Evolutionary conservation across 2,888 invertebrate species (phyloP), one percentile per base, ranked within the genome.

Genomic region (Stenchaetothrips biformis): DNA sequence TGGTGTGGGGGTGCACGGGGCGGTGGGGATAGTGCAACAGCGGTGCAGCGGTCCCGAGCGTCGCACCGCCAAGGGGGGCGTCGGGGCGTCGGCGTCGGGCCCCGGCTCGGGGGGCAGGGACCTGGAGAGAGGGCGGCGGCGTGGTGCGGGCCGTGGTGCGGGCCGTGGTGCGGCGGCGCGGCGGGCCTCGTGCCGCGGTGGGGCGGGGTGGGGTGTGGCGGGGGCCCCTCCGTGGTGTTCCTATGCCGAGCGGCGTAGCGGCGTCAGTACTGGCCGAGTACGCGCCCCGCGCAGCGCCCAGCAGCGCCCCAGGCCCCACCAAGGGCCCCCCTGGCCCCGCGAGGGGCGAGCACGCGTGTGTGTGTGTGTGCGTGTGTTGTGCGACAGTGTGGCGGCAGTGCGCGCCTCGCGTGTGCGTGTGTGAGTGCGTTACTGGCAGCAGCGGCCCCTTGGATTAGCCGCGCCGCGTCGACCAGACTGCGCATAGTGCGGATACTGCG

Each of bases 211-310:
- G 83, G 79, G 83, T 83, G 83, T 83, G 84, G 86, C 85, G 85
- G 86, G 86, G 86, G 85, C 49, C 78, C 77, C 79, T 11, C 79
- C 59, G 48, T 48, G 25, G 59, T 21, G 78, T 21, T 78, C 80
- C 37, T 78, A 21, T n/a, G 80, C 80, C 80, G 21, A 59, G 49
- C 80, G 77, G 48, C 80, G 21, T 25, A 47, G 53, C 25, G 49
- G 27, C 25, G 87, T 87, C 87, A 87, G 87, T 86, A 86, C 87
- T 87, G 86, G 87, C 87, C 86, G 87, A 88, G 82, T 86, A 85
- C 85, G 87, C 84, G 85, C 84, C 82, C 78, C n/a, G 79, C 78
- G 81, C 86, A 87, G 86, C 86, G 80, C 84, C 83, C 86, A 85
- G 87, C 87, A 86, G 84, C 85, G 82, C 84, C 83, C 85, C 84